Evolutionary conservation across 2,113 vertebrate genomes (phyloP).

Genomic region (Mesitornis unicolor): DNA sequence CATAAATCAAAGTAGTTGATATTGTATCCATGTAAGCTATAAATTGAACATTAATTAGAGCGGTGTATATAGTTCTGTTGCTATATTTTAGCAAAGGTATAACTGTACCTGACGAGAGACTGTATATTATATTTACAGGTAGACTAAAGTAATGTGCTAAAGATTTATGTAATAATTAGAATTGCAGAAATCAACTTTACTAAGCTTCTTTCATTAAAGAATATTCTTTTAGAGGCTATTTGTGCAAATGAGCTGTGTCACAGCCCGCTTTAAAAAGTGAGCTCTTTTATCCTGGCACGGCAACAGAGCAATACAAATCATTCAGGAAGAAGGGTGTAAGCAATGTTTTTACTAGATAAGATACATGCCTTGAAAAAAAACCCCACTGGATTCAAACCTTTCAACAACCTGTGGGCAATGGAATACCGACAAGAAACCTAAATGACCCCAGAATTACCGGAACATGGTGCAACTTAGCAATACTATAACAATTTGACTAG

Average conservation of each 20-base stretch:
- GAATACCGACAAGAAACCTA: no score
- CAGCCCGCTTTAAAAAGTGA: no score
- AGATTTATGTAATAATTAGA: not conserved
- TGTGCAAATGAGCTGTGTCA: not conserved
- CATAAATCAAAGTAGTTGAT: slow-evolving; percentile 50
- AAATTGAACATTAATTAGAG: slow-evolving; percentile 44
- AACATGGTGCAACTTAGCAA: no score
- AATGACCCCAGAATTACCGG: no score
- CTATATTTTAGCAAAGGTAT: slow-evolving; percentile 22
- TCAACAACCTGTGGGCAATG: no score
- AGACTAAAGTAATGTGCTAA: not conserved
- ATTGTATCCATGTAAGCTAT: slow-evolving; percentile 41
- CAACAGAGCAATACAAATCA: no score
- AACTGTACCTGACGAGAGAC: not conserved
- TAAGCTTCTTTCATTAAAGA: not conserved
- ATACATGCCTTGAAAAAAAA: no score
- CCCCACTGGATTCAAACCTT: no score
- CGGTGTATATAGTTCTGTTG: not conserved
- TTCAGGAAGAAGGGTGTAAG: no score
- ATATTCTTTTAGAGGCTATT: not conserved
- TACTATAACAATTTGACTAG: no score
- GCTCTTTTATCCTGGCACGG: no score
- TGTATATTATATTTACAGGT: not conserved
- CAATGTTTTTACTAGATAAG: no score
- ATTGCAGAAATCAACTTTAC: not conserved